Base-by-base conservation (phyloP, 2,888 invertebrate species). In the Galerucella pusilla region DNA sequence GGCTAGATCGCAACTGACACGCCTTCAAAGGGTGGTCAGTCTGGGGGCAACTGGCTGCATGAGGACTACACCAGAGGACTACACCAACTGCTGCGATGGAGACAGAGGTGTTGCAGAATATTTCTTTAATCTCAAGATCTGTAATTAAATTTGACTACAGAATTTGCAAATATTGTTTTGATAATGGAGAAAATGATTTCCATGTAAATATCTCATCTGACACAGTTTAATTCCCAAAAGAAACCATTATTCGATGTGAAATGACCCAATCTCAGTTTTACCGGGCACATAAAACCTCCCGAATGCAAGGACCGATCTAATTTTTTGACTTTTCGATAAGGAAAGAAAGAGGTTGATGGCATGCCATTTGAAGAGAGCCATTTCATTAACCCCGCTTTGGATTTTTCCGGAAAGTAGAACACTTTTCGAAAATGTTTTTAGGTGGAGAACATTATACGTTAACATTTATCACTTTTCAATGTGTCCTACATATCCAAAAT, bases 361-460 rank as follows among this genome's bases (percentile, higher is more conserved):
- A 60, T 35, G 46, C 67, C 63, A 71, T 71, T 63, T 59, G 52
- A 42, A 35, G 14, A 65, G 71, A 65, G 71, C 61, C 67, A 67
- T 74, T 74, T 74, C 74, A 71, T 71, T 74, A 74, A 74, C 70
- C 71, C 67, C 71, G 66, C 14, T 71, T 61, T 54, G 60, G 74
- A 68, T 67, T 67, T 61, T 66, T 65, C 65, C 52, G 71, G 66
- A 74, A 74, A 71, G 54, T 63, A 67, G 71, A 52, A 49, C 69
- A 54, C 69, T 60, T 73, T 74, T 74, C n/a, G 64, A 66, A 71
- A 67, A 74, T 74, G 74, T 74, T 67, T 67, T 71, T 67, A 35
- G 60, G 65, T 63, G 16, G 11, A 20, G 45, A 59, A 49, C 54
- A 69, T 74, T 73, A 68, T 68, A 68, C 68, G 68, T 60, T 70